These are phyloP conservation scores for Rhinoderma darwinii DNA, from an alignment of 2,113 vertebrate species.

Conservation along the genomic window DNA sequence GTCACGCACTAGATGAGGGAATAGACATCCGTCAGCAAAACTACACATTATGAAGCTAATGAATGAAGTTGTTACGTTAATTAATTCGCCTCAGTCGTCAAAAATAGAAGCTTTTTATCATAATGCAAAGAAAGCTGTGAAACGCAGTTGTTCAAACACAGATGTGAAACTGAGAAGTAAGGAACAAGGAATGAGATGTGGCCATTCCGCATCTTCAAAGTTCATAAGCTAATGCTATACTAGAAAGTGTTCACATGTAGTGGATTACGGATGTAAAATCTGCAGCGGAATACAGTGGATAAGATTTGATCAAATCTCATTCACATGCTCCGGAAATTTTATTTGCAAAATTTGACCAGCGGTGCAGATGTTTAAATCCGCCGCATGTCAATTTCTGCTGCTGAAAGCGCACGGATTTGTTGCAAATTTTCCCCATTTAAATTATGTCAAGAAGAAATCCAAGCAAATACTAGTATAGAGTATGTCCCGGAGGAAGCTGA, in stretches of 20 bases:
- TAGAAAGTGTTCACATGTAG: background rate
- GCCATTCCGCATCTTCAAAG: background rate
- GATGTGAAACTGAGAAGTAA: background rate
- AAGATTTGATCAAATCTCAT: no score
- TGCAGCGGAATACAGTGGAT: no score
- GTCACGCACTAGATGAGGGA: background rate
- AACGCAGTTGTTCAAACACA: conserved; percentile 28
- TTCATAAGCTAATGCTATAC: background rate
- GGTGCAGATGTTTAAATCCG: no score
- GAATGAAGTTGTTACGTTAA: conserved; percentile 48
- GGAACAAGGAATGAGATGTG: background rate
- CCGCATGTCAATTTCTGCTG: no score
- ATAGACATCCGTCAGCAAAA: conserved; percentile 31
- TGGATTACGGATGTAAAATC: no score
- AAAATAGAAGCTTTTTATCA: conserved; percentile 40
- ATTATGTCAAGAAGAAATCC: no score
- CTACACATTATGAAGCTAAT: conserved; percentile 49
- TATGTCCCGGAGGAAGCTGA: no score
- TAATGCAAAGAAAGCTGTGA: conserved; percentile 48
- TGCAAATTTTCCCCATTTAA: no score
- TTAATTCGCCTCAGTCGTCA: conserved; percentile 31
- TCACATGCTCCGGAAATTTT: no score
- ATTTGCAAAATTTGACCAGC: no score
- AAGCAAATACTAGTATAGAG: no score
- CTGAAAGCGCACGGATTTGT: no score